phyloP scores from a whole-genome alignment of 1,140 invertebrate genomes.

The Acromyrmex heyeri region DNA sequence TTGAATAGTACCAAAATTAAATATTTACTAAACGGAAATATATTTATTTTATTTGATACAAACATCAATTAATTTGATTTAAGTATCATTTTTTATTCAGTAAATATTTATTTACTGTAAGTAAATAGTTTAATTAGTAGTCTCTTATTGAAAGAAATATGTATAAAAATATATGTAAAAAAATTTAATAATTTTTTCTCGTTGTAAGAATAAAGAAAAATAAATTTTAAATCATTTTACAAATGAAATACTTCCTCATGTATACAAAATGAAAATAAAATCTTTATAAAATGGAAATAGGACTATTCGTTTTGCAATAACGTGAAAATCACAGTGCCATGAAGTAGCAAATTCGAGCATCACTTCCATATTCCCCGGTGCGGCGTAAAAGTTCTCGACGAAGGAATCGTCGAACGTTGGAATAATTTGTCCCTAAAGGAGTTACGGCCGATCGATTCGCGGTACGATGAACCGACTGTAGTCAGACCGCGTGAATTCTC shows the following conservation, averaged over 20 bases:
- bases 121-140: too few species aligned
- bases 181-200: too few species aligned
- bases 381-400: slow-evolving; percentile 56
- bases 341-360: slow-evolving; percentile 50
- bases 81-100: too few species aligned
- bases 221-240: not conserved
- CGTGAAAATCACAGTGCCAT: slow-evolving; percentile 35
- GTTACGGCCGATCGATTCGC: slow-evolving; percentile 62
- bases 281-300: slow-evolving; percentile 5
- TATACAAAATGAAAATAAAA: slow-evolving; percentile 8
- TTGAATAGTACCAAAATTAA: too few species aligned
- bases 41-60: too few species aligned
- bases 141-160: too few species aligned
- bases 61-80: too few species aligned
- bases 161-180: too few species aligned
- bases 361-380: slow-evolving; percentile 44
- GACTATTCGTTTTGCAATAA: slow-evolving; percentile 20
- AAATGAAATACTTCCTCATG: not conserved
- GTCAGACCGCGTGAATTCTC: slow-evolving; percentile 45
- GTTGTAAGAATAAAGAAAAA: not conserved
- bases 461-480: slow-evolving; percentile 57
- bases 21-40: too few species aligned
- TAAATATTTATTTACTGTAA: too few species aligned
- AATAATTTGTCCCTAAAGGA: slow-evolving; percentile 65
- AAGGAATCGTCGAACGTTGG: slow-evolving; percentile 49